Percentiles rank a stretch among this genome's conserved stretches.
Evolutionary conservation across 2,113 vertebrate genomes (phyloP).

Genomic region (Callocephalon fimbriatum): DNA sequence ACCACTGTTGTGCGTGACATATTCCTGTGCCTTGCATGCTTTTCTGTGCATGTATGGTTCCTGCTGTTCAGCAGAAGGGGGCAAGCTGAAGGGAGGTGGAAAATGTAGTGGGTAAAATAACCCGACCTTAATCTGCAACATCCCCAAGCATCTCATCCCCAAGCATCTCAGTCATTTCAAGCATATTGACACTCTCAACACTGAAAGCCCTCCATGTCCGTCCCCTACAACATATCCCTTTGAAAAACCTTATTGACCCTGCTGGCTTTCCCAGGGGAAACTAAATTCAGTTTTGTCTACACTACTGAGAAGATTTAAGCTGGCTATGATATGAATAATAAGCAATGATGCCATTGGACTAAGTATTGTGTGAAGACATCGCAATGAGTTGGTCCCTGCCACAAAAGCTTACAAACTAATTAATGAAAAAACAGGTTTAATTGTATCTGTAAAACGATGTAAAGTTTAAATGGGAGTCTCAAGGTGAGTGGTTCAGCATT

Average conservation of each 20-base stretch:
- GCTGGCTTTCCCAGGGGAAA: conserved; percentile 1
- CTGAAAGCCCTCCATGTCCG: background rate
- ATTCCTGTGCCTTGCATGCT: background rate
- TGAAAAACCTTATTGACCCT: background rate
- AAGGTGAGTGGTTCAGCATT: background rate
- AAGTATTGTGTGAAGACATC: background rate
- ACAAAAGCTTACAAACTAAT: conserved; percentile 49
- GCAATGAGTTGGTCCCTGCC: background rate
- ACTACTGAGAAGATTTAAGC: conserved; percentile 10
- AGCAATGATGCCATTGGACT: conserved; percentile 33
- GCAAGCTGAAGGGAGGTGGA: background rate
- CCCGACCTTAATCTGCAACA: background rate
- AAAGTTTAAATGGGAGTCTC: background rate
- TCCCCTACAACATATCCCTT: background rate
- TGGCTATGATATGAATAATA: conserved; percentile 44
- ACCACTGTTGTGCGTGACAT: background rate
- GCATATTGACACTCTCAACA: background rate
- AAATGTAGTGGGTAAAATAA: background rate
- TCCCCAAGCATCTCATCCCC: background rate
- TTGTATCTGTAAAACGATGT: background rate
- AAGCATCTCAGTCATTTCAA: background rate
- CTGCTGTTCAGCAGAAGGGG: background rate
- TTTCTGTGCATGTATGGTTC: background rate
- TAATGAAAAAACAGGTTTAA: conserved; percentile 28
- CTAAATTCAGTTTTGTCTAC: conserved; percentile 24